A percentile compares a stretch with the other conserved stretches of the same genome.
Conservation (phyloP, 2,113 vertebrate species). For the Ceyx melanurus region DNA sequence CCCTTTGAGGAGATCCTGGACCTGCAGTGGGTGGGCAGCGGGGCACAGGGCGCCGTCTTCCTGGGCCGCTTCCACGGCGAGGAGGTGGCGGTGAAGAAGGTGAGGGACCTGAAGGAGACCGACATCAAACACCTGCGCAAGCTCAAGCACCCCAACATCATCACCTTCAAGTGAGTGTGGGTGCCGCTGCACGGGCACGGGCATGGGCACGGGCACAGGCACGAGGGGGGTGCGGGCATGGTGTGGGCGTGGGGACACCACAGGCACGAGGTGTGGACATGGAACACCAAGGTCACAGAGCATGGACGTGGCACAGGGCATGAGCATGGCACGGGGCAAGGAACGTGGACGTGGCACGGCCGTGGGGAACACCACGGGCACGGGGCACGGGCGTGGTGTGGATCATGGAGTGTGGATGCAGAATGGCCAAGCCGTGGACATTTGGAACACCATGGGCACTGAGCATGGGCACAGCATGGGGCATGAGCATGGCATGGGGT, state of each 20-base stretch:
- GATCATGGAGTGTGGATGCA: background rate
- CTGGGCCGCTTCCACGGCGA: conserved; percentile 93
- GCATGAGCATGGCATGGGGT: background rate
- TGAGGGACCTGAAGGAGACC: conserved; percentile 94
- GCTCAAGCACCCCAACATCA: conserved; percentile 98
- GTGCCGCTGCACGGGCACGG: too few relatives aligned
- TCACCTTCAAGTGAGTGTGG: conserved; percentile 89
- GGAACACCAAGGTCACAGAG: too few relatives aligned
- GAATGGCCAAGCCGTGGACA: background rate
- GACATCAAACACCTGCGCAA: conserved; percentile 97
- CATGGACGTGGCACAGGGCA: background rate
- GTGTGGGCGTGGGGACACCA: too few relatives aligned
- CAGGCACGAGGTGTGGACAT: too few relatives aligned
- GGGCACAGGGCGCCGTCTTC: conserved; percentile 95
- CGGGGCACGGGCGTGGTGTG: background rate
- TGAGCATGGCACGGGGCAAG: background rate
- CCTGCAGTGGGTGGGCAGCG: conserved; percentile 98
- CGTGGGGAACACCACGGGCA: background rate
- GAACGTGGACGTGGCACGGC: background rate
- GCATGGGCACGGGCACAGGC: too few relatives aligned
- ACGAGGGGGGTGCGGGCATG: too few relatives aligned
- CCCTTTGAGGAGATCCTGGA: conserved; percentile 98
- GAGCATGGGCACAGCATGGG: background rate
- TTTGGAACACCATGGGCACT: background rate
- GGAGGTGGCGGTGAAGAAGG: conserved; percentile 97